Conservation (phyloP, 2,113 vertebrate genomes). For the Pollimyrus isidori region DNA sequence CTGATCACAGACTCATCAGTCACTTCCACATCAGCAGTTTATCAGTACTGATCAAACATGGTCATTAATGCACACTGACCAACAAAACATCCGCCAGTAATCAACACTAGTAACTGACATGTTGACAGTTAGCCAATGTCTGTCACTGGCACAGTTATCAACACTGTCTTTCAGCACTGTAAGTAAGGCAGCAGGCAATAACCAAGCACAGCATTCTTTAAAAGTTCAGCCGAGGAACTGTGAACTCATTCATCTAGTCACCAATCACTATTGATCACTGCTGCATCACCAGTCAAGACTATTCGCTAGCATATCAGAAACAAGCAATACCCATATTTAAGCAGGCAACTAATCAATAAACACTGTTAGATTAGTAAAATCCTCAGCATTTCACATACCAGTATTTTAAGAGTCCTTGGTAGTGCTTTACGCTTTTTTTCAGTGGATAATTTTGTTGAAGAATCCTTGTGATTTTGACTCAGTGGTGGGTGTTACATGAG, state of each 20-base stretch:
- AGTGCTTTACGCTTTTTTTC: neutral
- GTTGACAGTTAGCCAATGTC: neutral
- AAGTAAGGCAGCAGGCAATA: neutral
- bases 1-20: neutral
- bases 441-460: neutral
- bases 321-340: neutral
- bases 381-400: neutral
- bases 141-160: neutral
- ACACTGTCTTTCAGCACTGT: neutral
- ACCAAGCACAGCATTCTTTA: neutral
- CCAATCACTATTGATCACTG: neutral
- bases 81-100: neutral
- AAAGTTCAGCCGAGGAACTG: neutral
- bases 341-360: neutral
- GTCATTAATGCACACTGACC: neutral
- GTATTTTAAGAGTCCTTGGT: neutral
- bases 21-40: neutral
- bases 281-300: neutral
- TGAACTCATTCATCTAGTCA: neutral
- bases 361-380: neutral
- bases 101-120: neutral
- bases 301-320: neutral
- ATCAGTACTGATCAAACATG: neutral
- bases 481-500: conserved; percentile 9
- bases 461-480: conserved; percentile 18